Base-by-base conservation (phyloP, 2,888 invertebrate genomes). In the Macrophya alboannulata region DNA sequence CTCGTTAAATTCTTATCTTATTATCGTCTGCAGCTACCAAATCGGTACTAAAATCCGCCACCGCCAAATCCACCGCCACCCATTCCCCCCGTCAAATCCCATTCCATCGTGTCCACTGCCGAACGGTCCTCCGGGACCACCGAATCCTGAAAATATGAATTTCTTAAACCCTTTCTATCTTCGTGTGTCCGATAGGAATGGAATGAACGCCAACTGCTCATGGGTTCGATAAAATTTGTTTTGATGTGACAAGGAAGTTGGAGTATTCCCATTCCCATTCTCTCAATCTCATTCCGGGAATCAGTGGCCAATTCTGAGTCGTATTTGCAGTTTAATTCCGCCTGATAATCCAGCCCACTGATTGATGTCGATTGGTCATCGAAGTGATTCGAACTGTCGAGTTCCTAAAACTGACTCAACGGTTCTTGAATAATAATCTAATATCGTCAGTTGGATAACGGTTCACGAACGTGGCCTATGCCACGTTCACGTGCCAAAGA, bases 251-350 rank as follows among this genome's bases (percentile, higher is more conserved):
- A 0, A 55, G n/a, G 5, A 55, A n/a, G 17, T n/a, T n/a, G n/a
- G 8, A 55, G n/a, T n/a, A n/a, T n/a, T 17, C 83, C 83, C 4
- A 68, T 31, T 37, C 83, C 83, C 83, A 83, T 83, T 4, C 65
- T 45, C 9, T 76, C 48, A 10, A 71, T 21, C 8, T 45, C 21
- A 8, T 31, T 21, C 12, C 72, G 45, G 9, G 9, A 45, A 9
- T 10, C n/a, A 37, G 51, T 51, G 45, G 43, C 31, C 17, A 77
- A 25, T 17, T 51, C 4, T 31, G 15, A 51, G 15, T 55, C 31
- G 51, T 9, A 31, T 17, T n/a, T 37, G 48, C 15, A 17, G 51
- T 31, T 25, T 17, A 48, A 51, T 31, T 77, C 25, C 51, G 17
- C 76, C 15, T 25, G n/a, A 77, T 51, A 17, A 55, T n/a, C 55